These are phyloP conservation scores for Prietella phreatophila DNA, from an alignment of 2,113 vertebrate species.

Conservation along the genomic window DNA sequence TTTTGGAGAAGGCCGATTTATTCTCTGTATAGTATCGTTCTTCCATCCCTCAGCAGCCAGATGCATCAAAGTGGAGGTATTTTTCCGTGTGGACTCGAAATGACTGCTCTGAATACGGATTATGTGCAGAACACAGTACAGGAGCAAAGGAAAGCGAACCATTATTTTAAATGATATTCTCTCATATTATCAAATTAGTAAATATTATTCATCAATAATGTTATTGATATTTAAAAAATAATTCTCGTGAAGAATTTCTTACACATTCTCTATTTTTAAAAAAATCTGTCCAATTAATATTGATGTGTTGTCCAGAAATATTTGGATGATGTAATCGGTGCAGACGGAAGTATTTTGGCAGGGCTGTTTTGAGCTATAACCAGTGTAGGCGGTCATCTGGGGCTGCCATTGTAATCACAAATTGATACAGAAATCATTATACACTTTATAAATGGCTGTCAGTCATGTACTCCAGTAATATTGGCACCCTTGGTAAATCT, in stretches of 20 bases:
- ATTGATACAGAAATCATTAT: not conserved
- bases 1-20: constrained; percentile 18
- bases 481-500: no score
- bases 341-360: not conserved
- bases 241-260: constrained; percentile 28
- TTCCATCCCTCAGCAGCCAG: not conserved
- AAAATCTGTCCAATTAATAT: constrained; percentile 12
- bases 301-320: not conserved
- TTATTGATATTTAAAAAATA: constrained; percentile 43
- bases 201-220: constrained; percentile 29
- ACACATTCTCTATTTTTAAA: constrained; percentile 16
- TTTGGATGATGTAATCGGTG: not conserved
- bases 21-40: not conserved
- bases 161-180: constrained; percentile 23
- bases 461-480: not conserved
- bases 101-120: constrained; percentile 1
- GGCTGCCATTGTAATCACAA: not conserved
- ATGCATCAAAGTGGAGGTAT: not conserved
- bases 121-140: constrained; percentile 17
- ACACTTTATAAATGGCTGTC: not conserved
- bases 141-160: not conserved
- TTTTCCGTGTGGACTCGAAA: not conserved
- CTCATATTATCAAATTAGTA: constrained; percentile 23
- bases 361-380: not conserved
- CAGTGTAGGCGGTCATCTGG: not conserved